Base-by-base conservation (phyloP, 1,140 invertebrate genomes). In the Whitmania pigra region DNA sequence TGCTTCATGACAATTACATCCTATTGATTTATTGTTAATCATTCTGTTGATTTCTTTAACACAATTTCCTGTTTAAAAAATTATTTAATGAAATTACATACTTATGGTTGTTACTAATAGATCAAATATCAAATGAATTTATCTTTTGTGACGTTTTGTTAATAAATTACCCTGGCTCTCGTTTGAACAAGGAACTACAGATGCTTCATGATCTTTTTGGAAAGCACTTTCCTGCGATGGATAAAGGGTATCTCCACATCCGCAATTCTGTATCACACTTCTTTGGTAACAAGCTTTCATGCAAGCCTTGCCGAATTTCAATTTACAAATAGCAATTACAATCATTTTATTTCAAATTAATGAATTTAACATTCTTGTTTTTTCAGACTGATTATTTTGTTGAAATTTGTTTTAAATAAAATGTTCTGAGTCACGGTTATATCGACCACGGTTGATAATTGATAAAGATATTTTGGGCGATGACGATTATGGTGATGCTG, bases 271-370 rank as follows among this genome's bases (percentile, higher is more conserved):
- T 18, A 74, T 74, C 31, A 74, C 70, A 13, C 67, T 55, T 29
- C 54, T 25, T 54, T 74, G 73, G 60, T 74, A 74, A 49, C 73
- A 74, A 22, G 73, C 72, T 69, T 69, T 74, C 25, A 43, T 49
- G 40, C 73, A 74, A 0, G 60, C 73, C 73, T 74, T 20, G 54
- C 31, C 31, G 31, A 36, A 36, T 36, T 36, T 36, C 6, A 36
- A 36, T 36, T 36, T 36, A 36, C 6, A 36, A 36, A 36, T 36
- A 36, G 6, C 31, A 6, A 36, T 36, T 36, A 36, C 31, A 36
- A 36, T 3, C 31, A 3, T 36, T 2, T 3, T 3, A 36, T 36
- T 36, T 57, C 9, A 57, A 25, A 57, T n/a, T 57, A 57, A 57
- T n/a, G n/a, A n/a, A n/a, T n/a, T n/a, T n/a, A n/a, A n/a, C n/a